Evolutionary conservation across 2,113 vertebrate species (phyloP).

Genomic region (Rhinopomastus cyanomelas): DNA sequence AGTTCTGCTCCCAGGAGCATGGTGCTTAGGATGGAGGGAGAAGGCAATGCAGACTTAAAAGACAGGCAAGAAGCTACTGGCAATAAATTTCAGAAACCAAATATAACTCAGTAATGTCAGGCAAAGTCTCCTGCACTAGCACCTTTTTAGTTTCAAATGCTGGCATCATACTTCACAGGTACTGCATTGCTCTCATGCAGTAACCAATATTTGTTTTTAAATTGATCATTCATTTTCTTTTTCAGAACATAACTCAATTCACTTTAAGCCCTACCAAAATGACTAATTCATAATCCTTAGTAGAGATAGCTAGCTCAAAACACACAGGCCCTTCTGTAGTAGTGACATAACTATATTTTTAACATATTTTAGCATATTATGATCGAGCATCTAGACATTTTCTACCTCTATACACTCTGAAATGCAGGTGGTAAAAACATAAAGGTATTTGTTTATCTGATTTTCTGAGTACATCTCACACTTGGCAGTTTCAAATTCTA

Average conservation of each 20-base stretch:
- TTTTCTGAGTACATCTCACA: background rate
- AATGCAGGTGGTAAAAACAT: background rate
- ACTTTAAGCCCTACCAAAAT: slow-evolving; percentile 15
- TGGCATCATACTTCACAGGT: background rate
- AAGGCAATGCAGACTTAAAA: background rate
- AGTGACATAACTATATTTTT: slow-evolving; percentile 12
- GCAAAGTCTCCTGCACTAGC: background rate
- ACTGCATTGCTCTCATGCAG: background rate
- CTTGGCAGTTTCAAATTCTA: background rate
- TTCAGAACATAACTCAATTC: background rate
- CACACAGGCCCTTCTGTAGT: background rate
- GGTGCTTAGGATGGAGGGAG: background rate
- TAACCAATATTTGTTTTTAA: slow-evolving; percentile 12
- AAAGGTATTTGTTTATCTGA: slow-evolving; percentile 3
- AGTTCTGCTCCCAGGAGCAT: background rate
- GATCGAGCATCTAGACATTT: background rate
- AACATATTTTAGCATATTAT: slow-evolving; percentile 7
- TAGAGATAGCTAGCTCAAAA: slow-evolving; percentile 8
- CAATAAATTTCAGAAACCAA: background rate
- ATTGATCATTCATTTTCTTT: slow-evolving; percentile 10
- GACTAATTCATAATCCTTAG: slow-evolving; percentile 7
- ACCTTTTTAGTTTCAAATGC: background rate
- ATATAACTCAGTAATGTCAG: background rate
- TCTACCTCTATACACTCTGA: background rate
- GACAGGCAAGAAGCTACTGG: background rate